These are phyloP conservation scores for Avahi laniger DNA, from an alignment of 2,797 vertebrate species.

Conservation along the genomic window DNA sequence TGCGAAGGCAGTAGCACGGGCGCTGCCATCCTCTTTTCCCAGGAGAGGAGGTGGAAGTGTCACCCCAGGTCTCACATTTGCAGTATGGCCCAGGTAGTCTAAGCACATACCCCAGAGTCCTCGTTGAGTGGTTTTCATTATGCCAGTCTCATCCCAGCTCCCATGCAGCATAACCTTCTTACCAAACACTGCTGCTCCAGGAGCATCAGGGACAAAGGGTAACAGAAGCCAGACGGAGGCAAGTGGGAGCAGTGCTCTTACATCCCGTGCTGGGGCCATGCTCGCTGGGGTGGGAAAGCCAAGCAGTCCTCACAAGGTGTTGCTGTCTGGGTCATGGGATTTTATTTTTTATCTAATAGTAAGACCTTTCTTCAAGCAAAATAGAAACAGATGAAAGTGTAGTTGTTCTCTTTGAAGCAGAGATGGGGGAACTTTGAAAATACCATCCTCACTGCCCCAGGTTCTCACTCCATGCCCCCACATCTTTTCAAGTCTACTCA, in stretches of 20 bases:
- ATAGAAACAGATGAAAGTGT: background rate
- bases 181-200: background rate
- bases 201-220: background rate
- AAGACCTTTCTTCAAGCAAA: conserved; percentile 21
- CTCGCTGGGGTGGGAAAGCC: background rate
- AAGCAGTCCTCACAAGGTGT: background rate
- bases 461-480: background rate
- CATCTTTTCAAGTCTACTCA: conserved; percentile 2
- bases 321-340: background rate
- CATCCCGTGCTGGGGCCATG: no score
- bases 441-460: background rate
- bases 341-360: background rate
- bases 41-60: background rate
- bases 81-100: background rate
- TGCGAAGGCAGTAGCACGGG: background rate
- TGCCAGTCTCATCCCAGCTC: background rate
- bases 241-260: background rate
- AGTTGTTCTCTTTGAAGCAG: background rate
- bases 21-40: background rate
- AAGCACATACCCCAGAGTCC: background rate
- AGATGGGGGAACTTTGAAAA: background rate
- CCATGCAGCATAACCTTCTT: background rate
- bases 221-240: background rate
- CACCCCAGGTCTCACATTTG: background rate
- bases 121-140: background rate